These are phyloP conservation scores for Oscheius myriophilus DNA, from an alignment of 2,888 invertebrate species.

Conservation along the genomic window DNA sequence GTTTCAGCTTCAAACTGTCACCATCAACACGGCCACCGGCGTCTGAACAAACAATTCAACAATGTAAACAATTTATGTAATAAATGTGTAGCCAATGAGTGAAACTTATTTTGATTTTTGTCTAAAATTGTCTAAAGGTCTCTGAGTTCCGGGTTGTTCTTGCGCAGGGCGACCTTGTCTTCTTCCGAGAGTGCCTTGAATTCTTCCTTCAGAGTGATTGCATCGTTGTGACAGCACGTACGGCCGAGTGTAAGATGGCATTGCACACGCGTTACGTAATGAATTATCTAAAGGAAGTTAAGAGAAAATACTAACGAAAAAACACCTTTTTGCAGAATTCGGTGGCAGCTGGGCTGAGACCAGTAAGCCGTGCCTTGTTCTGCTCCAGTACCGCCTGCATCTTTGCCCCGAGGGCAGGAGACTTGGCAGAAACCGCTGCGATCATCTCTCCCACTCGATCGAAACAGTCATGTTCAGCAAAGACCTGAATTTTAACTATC, in stretches of 20 bases:
- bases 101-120: too few species aligned
- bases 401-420: conserved; percentile 37
- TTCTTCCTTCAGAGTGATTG: conserved; percentile 14
- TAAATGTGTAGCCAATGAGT: conserved; percentile 15
- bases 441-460: conserved; percentile 49
- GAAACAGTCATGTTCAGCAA: conserved; percentile 46
- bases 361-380: conserved; percentile 42
- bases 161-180: conserved; percentile 40
- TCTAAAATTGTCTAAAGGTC: too few species aligned
- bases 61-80: conserved; percentile 12
- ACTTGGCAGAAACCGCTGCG: conserved; percentile 35
- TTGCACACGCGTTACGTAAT: conserved; percentile 41
- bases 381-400: conserved; percentile 41
- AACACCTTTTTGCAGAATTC: conserved; percentile 41
- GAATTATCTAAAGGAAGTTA: conserved; percentile 35
- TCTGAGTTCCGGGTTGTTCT: conserved; percentile 46
- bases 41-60: conserved; percentile 32
- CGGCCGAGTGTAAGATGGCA: conserved; percentile 44
- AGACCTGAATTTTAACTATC: conserved; percentile 32
- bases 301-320: not conserved
- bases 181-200: conserved; percentile 35
- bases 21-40: conserved; percentile 65
- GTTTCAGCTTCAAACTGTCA: conserved; percentile 61
- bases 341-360: conserved; percentile 41
- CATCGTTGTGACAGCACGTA: conserved; percentile 22